Conservation (phyloP, 1,140 invertebrate genomes). For the Ptiloglossa arizonensis region DNA sequence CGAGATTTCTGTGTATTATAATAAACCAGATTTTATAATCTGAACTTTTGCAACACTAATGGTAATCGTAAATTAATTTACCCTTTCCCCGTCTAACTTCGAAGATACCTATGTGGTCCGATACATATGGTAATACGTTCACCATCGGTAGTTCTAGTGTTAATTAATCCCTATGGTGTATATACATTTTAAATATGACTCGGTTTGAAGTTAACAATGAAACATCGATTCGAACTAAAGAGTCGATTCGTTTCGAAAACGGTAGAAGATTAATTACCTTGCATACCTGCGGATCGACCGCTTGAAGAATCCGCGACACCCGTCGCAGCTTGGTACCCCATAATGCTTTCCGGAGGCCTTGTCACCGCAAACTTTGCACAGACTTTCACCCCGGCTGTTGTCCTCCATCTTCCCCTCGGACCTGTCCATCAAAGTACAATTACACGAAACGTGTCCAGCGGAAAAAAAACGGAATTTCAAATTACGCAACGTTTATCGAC, state of each 20-base stretch:
- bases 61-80: no score
- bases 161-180: no score
- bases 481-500: background rate
- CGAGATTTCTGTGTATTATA: no score
- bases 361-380: slow-evolving; percentile 93
- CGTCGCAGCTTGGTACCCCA: slow-evolving; percentile 94
- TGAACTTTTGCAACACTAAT: no score
- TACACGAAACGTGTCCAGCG: background rate
- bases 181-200: no score
- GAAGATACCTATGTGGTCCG: no score
- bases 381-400: slow-evolving; percentile 70
- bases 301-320: slow-evolving; percentile 96
- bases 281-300: slow-evolving; percentile 90
- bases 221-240: no score
- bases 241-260: background rate
- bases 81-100: no score
- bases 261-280: slow-evolving; percentile 73
- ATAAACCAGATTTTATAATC: no score
- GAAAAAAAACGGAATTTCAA: background rate
- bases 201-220: background rate
- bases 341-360: slow-evolving; percentile 96
- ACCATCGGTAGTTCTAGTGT: no score
- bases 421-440: background rate
- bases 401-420: slow-evolving; percentile 73
- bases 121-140: no score